phyloP scores from a whole-genome alignment of 1,140 invertebrate genomes.

The Cepaea nemoralis region DNA sequence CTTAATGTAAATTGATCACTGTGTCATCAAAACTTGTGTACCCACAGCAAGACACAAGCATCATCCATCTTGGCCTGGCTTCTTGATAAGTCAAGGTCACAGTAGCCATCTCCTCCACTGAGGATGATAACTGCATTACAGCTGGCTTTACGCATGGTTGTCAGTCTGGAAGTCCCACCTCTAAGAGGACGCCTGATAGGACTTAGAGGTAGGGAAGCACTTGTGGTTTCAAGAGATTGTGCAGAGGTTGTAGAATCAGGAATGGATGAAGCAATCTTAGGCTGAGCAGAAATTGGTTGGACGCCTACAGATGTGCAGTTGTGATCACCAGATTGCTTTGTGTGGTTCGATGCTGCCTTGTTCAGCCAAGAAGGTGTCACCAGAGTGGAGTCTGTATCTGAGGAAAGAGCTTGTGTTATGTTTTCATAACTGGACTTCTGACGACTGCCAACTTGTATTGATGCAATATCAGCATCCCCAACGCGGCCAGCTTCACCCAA shows the following conservation, averaged over 20 bases:
- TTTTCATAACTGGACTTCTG: neutral
- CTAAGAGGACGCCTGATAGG: neutral
- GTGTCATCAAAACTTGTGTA: constrained; percentile 58
- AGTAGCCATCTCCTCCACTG: constrained; percentile 66
- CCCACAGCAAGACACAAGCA: constrained; percentile 62
- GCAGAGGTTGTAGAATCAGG: neutral
- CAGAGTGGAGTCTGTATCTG: neutral
- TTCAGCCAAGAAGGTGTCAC: neutral
- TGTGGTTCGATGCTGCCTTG: neutral
- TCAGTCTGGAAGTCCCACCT: neutral
- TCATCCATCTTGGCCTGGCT: constrained; percentile 48
- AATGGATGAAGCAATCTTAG: neutral
- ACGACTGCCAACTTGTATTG: neutral
- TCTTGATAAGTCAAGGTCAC: constrained; percentile 54
- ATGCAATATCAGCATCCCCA: neutral
- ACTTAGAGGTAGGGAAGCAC: neutral
- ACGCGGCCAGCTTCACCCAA: constrained; percentile 7
- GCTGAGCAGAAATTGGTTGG: neutral
- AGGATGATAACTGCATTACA: constrained; percentile 65
- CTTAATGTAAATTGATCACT: too few relatives aligned
- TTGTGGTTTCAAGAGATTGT: neutral
- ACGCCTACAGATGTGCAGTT: neutral
- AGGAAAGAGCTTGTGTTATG: neutral
- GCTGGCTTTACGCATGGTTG: constrained; percentile 17
- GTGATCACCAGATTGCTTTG: neutral